Percentiles rank a stretch among this genome's conserved stretches.
These are phyloP conservation scores for Poicephalus meyeri DNA, from an alignment of 2,113 vertebrate genomes.

Conservation along the genomic window DNA sequence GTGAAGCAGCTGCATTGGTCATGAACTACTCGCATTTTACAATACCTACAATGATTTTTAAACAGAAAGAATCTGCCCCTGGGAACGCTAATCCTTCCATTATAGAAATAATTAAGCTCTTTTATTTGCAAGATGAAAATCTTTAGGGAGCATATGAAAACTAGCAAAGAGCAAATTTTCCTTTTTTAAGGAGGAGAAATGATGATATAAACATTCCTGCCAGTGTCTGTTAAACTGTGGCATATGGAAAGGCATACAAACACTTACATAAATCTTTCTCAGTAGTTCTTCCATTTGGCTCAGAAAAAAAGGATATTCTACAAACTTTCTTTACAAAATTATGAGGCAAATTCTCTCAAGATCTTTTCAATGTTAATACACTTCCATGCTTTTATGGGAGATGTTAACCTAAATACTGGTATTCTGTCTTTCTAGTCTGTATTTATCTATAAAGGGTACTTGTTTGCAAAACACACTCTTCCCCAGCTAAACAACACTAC, in stretches of 20 bases:
- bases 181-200: not conserved
- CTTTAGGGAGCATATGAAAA: conserved; percentile 59
- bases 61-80: conserved; percentile 52
- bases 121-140: conserved; percentile 71
- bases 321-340: not conserved
- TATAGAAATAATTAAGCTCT: conserved; percentile 74
- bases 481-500: not conserved
- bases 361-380: not conserved
- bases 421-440: not conserved
- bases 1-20: conserved; percentile 53
- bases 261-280: not conserved
- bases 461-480: not conserved
- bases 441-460: not conserved
- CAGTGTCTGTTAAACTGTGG: conserved; percentile 8
- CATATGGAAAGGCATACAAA: conserved; percentile 31
- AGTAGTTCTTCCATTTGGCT: conserved; percentile 13
- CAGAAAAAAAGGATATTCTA: not conserved
- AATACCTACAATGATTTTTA: conserved; percentile 63
- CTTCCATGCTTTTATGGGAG: not conserved
- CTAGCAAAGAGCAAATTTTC: conserved; percentile 3
- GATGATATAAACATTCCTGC: conserved; percentile 26
- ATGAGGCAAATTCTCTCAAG: not conserved
- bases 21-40: conserved; percentile 69
- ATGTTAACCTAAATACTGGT: not conserved
- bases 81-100: conserved; percentile 65